A percentile compares a stretch with the other conserved stretches of the same genome.
phyloP scores from a whole-genome alignment of 1,140 invertebrate genomes.

The Vollenhovia emeryi region DNA sequence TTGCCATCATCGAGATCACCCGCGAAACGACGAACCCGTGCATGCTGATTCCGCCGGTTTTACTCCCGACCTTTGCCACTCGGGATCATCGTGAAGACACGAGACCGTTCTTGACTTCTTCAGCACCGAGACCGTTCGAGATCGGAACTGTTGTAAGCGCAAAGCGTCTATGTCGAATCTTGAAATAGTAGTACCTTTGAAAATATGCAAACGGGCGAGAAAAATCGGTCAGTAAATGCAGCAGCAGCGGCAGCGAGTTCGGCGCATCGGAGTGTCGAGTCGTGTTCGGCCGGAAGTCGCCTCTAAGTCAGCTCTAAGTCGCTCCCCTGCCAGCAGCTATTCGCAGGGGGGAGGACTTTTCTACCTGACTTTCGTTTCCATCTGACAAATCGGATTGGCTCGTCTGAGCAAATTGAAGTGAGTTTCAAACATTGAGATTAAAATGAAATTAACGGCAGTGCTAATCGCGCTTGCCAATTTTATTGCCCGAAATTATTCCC shows the following conservation, averaged over 20 bases:
- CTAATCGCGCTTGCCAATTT: not conserved
- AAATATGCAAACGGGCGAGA: not conserved
- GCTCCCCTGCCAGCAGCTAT: conserved; percentile 15
- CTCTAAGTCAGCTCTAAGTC: not conserved
- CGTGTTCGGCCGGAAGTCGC: conserved; percentile 32
- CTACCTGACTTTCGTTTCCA: not conserved
- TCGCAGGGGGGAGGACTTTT: not conserved
- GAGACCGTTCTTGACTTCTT: not conserved
- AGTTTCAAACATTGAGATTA: not conserved
- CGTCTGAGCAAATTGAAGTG: not conserved
- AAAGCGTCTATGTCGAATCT: not conserved
- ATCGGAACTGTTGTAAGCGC: not conserved
- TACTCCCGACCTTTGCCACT: not conserved
- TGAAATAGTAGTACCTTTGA: conserved; percentile 14
- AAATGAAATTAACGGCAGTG: not conserved
- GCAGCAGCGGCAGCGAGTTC: conserved; percentile 4
- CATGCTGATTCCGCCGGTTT: conserved; percentile 47
- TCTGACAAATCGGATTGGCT: not conserved
- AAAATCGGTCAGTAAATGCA: conserved; percentile 20
- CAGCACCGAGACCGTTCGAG: not conserved
- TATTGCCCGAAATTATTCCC: not conserved
- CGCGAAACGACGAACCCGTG: conserved; percentile 49
- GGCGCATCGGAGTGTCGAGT: conserved; percentile 32
- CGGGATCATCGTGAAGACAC: not conserved
- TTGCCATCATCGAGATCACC: conserved; percentile 56